Evolutionary conservation across 2,888 invertebrate species (phyloP).

Genomic region (Megaustenia siamemsis): DNA sequence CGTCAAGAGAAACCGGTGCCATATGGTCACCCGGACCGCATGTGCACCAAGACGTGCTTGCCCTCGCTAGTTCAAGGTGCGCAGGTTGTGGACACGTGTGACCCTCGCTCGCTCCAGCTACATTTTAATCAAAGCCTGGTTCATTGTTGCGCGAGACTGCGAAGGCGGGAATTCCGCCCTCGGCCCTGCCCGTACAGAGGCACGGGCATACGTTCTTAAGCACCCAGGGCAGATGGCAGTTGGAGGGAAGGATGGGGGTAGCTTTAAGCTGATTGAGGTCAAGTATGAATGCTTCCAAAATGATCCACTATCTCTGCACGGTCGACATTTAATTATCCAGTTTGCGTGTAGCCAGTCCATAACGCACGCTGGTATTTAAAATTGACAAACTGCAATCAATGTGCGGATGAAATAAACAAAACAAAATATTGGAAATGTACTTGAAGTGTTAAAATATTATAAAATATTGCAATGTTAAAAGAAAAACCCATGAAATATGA

Average conservation of each 20-base stretch:
- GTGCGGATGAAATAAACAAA: background rate
- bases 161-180: background rate
- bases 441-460: too few species aligned
- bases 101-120: constrained; percentile 22
- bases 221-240: constrained; percentile 33
- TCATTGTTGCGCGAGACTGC: constrained; percentile 37
- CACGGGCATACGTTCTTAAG: constrained; percentile 40
- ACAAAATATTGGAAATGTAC: background rate
- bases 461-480: too few species aligned
- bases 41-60: constrained; percentile 46
- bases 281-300: constrained; percentile 24
- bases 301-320: constrained; percentile 31
- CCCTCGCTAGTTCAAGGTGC: constrained; percentile 21
- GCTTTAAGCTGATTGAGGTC: constrained; percentile 33
- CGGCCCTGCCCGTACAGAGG: constrained; percentile 5
- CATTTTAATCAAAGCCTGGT: constrained; percentile 45
- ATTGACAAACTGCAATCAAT: background rate
- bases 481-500: too few species aligned
- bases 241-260: constrained; percentile 27
- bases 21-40: constrained; percentile 41
- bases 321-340: constrained; percentile 37
- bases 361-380: background rate
- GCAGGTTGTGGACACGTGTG: constrained; percentile 51
- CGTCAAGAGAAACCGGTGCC: constrained; percentile 26
- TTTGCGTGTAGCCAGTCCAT: background rate